Base-by-base conservation (phyloP, 2,113 vertebrate genomes). In the Heterocephalus glaber region DNA sequence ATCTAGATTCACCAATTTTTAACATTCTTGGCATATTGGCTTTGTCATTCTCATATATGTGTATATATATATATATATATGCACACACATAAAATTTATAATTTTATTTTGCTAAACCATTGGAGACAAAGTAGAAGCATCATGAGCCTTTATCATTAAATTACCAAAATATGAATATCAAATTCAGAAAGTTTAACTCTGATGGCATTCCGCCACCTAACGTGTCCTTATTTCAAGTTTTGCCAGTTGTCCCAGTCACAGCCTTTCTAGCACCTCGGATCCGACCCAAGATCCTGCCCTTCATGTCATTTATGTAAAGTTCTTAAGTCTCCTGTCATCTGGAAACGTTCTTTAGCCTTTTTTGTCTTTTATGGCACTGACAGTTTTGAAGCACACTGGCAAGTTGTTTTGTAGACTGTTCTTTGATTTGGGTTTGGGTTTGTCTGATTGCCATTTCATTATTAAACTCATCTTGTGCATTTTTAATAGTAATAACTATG, bases 311-410 rank as follows among this genome's bases (percentile, higher is more conserved):
- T 86, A 61, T 79, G 7, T 89, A 44, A 4, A 49, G 44, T 81
- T 93, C 28, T 77, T 77, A 52, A 96, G 30, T 81, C 33, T 83
- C 80, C 38, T 87, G 89, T 93, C 63, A 83, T 58, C 38, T 81
- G 33, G 26, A 74, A 54, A 52, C 56, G 5, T 68, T 92, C 7
- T 11, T 93, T 13, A 76, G 9, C 24, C 33, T 41, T 88, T 90
- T 85, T 79, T 85, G 14, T 28, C 70, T 77, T 93, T 61, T 14
- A 20, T 87, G 11, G 44, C 65, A 30, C 19, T 70, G 65, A 87
- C 24, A 70, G 85, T 86, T 96, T 91, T 80, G 26, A 92, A 95
- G 77, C 58, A 2, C 54, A 20, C 7, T 47, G n/a, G 24, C 30
- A 5, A 84, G 22, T 65, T 72, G 61, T 89, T 92, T 49, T 84